Conservation (phyloP, 2,888 invertebrate species). For the Blera fallax region DNA sequence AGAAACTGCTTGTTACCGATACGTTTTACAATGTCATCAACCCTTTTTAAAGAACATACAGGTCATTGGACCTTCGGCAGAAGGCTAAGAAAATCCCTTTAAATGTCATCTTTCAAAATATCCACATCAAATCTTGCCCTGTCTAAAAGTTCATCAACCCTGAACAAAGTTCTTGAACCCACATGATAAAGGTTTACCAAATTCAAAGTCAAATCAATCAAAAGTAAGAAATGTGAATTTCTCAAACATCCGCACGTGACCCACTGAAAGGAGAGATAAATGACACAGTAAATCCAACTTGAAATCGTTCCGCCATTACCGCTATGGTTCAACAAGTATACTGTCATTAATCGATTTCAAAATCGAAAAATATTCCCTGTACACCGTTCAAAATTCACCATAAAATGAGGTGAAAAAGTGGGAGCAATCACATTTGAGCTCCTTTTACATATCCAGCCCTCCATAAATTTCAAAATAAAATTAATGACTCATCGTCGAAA, state of each 20-base stretch:
- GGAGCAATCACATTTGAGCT: conserved; percentile 18
- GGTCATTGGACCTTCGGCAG: too few relatives aligned
- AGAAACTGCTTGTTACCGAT: too few relatives aligned
- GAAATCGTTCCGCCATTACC: background rate
- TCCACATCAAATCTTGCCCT: too few relatives aligned
- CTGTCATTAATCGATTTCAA: conserved; percentile 14
- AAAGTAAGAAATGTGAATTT: background rate
- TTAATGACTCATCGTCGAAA: conserved; percentile 22
- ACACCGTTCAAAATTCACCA: background rate
- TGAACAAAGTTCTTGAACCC: too few relatives aligned
- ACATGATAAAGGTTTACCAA: background rate
- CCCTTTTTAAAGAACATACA: too few relatives aligned
- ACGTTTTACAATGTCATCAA: too few relatives aligned
- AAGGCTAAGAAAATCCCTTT: too few relatives aligned
- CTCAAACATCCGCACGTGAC: background rate
- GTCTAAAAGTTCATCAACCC: too few relatives aligned
- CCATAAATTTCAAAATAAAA: conserved; percentile 35
- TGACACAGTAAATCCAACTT: background rate
- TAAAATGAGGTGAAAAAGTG: background rate
- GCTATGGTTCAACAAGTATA: conserved; percentile 9
- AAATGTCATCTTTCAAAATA: too few relatives aligned
- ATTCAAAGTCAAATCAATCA: background rate
- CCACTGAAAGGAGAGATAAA: background rate
- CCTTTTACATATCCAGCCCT: conserved; percentile 13
- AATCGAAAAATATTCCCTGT: background rate